Base-by-base conservation (phyloP, 2,113 vertebrate genomes). In the Elachura formosa region DNA sequence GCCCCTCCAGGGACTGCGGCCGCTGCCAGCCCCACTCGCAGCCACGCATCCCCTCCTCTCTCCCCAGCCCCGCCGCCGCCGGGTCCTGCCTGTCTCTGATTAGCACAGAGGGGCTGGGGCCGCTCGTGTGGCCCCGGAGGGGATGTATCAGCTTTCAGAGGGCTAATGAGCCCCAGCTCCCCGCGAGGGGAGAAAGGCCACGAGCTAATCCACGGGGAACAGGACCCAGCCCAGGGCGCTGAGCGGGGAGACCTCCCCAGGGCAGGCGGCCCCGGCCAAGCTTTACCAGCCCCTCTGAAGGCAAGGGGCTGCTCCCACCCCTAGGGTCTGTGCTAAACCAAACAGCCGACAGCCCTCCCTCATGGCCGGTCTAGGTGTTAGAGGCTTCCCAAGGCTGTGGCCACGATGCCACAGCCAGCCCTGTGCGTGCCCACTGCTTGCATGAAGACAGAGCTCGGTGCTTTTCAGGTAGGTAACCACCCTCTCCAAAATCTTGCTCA, bases 131-230 rank as follows among this genome's bases (percentile, higher is more conserved):
- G 80, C 48, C 91, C 72, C 28, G 5, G 3, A 82, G 66, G 90
- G 87, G 40, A 34, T 75, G 84, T 75, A 91, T 96, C 92, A 64
- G 74, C 92, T 96, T 96, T 95, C 93, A 75, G 76, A 74, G 48
- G 84, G 62, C 69, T 94, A 94, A 94, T 81, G 69, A 96, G 90
- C 82, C 51, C 92, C 92, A 92, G 94, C 71, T 90, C 64, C 72
- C 51, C 14, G 1, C 58, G 54, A 40, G 58, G 45, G 66, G 34
- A 81, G 64, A 72, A 78, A 58, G 76, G 89, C 88, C 83, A 68
- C 0, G 2, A 51, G 76, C 41, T 54, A 72, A 58, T 48, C 41
- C 11, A 0, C 24, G 54, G 69, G 67, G 83, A 85, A 36, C 5
- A 0, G 45, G 62, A 36, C 28, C 17, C 72, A 56, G 25, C 20